Conservation (phyloP, 2,113 vertebrate species). For the Vidua chalybeata region DNA sequence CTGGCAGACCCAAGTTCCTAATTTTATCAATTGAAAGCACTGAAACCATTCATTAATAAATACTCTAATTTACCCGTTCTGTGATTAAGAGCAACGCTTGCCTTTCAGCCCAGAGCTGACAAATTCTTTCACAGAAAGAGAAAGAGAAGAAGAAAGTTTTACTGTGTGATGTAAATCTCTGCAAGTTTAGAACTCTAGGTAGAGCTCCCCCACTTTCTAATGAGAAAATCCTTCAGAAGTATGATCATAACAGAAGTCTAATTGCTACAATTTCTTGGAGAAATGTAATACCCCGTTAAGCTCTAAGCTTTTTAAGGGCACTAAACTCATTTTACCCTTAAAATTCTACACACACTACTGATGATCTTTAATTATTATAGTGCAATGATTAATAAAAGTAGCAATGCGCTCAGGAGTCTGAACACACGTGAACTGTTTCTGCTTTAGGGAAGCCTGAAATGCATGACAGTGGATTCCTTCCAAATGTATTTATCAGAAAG, state of each 20-base stretch:
- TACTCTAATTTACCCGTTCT: neutral
- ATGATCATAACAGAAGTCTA: neutral
- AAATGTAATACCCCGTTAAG: constrained; percentile 13
- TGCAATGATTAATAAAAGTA: constrained; percentile 1
- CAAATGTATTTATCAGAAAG: neutral
- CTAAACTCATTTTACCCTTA: neutral
- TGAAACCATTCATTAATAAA: constrained; percentile 44
- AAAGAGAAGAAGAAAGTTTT: neutral
- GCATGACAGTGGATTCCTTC: neutral
- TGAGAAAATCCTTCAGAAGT: neutral
- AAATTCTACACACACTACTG: neutral
- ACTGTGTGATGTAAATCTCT: neutral
- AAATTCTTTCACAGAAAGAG: neutral
- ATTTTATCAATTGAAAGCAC: constrained; percentile 36
- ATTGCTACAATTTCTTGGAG: neutral
- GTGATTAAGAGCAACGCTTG: neutral
- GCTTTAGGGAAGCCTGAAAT: constrained; percentile 15
- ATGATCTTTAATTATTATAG: constrained; percentile 18
- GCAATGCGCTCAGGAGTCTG: neutral
- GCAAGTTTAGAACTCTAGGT: neutral
- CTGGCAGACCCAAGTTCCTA: constrained; percentile 6
- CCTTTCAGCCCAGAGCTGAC: neutral
- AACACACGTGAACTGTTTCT: neutral
- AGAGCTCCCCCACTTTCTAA: neutral
- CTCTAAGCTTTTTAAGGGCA: neutral